Conservation (phyloP, 2,113 vertebrate species). For the Xenus cinereus region DNA sequence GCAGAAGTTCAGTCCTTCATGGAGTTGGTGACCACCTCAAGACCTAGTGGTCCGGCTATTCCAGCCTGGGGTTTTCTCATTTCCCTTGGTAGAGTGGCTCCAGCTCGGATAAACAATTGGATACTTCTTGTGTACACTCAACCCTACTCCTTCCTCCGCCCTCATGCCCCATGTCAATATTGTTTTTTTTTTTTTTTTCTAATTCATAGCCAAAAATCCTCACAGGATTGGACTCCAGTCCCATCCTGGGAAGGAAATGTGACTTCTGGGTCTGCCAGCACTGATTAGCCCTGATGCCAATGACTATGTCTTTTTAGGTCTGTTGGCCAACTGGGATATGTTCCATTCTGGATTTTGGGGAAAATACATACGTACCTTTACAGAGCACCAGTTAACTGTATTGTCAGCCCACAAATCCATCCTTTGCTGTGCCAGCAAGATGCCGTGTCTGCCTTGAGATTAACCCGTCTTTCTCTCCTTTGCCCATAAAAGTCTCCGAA, state of each 20-base stretch:
- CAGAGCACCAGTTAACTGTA: background rate
- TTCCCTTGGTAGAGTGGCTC: background rate
- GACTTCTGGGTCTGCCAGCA: background rate
- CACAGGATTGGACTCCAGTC: no score
- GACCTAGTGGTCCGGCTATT: background rate
- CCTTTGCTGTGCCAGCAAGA: background rate
- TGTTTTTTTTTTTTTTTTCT: background rate
- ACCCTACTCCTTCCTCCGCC: background rate
- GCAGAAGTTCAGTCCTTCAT: background rate
- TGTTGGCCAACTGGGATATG: background rate
- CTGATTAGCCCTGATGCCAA: fast-evolving
- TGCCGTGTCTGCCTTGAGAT: background rate
- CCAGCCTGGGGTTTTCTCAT: background rate
- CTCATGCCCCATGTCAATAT: background rate
- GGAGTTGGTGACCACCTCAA: background rate
- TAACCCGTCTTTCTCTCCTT: background rate
- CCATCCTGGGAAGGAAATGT: background rate
- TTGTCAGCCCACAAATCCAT: background rate
- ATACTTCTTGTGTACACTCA: background rate
- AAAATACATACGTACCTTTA: background rate
- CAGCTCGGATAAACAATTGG: fast-evolving
- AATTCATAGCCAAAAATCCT: background rate
- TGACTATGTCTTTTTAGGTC: background rate
- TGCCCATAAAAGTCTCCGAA: background rate
- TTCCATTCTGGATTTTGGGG: background rate